Percentiles rank a stretch among this genome's conserved stretches.
Conservation (phyloP, 2,888 invertebrate species). For the Lithophane semibrunnea region DNA sequence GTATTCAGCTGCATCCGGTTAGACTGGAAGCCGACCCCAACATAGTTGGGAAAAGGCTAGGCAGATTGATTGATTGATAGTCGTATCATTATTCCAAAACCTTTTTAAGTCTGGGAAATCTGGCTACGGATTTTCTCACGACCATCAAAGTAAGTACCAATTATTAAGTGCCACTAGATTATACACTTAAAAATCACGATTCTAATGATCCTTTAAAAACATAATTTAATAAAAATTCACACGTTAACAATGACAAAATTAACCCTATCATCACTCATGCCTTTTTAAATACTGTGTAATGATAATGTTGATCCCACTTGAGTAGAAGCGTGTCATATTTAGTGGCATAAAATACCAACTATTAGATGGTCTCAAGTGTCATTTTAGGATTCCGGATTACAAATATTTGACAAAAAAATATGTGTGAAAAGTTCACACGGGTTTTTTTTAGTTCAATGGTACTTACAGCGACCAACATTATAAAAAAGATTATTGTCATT, state of each 20-base stretch:
- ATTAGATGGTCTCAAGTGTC: conserved; percentile 70
- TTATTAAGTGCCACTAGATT: conserved; percentile 29
- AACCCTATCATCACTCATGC: conserved; percentile 62
- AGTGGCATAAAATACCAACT: conserved; percentile 68
- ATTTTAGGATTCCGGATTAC: conserved; percentile 72
- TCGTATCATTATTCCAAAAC: background rate
- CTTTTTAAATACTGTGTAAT: conserved; percentile 77
- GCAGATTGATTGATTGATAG: no score
- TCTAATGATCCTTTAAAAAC: conserved; percentile 51
- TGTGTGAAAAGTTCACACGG: conserved; percentile 51
- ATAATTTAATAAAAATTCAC: conserved; percentile 44
- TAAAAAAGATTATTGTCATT: background rate
- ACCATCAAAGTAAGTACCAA: conserved; percentile 6
- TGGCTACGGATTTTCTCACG: conserved; percentile 30
- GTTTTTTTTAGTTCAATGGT: conserved; percentile 40
- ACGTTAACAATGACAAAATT: conserved; percentile 57
- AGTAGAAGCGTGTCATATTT: conserved; percentile 80
- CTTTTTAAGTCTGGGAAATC: background rate
- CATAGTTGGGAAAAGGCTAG: no score
- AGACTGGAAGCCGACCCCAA: no score
- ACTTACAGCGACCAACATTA: no score
- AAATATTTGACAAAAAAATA: conserved; percentile 49
- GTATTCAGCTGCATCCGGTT: no score
- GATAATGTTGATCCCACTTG: conserved; percentile 83
- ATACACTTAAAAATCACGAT: conserved; percentile 34